phyloP scores from a whole-genome alignment of 2,888 invertebrate genomes.

The Argynnis bischoffii region DNA sequence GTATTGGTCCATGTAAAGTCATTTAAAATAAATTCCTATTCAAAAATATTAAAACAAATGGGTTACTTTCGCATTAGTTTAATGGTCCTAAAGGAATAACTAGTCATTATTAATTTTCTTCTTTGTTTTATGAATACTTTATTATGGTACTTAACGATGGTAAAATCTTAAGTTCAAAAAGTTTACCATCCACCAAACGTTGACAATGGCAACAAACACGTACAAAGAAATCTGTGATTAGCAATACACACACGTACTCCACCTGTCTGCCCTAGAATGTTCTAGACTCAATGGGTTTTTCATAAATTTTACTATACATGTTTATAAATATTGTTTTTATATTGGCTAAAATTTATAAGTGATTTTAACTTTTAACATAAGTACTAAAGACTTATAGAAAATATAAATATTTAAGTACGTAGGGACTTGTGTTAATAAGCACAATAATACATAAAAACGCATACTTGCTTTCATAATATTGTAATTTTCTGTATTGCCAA shows the following conservation, averaged over 20 bases:
- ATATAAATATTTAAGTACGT: background rate
- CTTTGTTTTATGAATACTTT: no score
- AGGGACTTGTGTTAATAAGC: background rate
- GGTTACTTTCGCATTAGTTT: no score
- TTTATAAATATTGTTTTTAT: no score
- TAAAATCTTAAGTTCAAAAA: background rate
- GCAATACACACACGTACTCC: conserved; percentile 45
- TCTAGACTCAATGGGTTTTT: conserved; percentile 17
- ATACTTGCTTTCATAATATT: conserved; percentile 2
- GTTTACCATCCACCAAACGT: background rate
- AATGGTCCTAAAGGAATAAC: no score
- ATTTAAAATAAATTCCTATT: no score
- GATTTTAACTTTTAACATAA: no score
- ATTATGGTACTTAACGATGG: background rate
- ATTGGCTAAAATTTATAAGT: no score
- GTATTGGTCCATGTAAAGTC: no score
- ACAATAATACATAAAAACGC: background rate
- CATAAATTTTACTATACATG: background rate
- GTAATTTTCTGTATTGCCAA: conserved; percentile 10
- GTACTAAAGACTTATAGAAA: background rate
- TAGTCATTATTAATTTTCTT: no score
- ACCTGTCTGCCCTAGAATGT: conserved; percentile 28
- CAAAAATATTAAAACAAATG: no score
- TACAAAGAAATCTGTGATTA: conserved; percentile 47
- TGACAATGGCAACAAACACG: conserved; percentile 9